Evolutionary conservation across 2,797 vertebrate genomes (phyloP), one percentile per base, ranked within the genome.

Genomic region (Acanthurus leucopareius): DNA sequence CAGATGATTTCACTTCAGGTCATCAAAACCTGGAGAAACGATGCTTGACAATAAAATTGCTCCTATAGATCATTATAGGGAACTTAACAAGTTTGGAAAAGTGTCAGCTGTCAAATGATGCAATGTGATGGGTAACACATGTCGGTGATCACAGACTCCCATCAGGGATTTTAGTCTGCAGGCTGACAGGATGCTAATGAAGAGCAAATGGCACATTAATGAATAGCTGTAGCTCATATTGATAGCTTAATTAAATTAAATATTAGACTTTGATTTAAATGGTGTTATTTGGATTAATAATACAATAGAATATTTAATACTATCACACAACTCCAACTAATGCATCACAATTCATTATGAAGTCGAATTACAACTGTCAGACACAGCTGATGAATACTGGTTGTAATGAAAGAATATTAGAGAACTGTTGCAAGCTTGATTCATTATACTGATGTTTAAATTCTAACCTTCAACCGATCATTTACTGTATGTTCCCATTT

Each of bases 111-210:
- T 92, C 89, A 89, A 90, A 91, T 91, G 88, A 88, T 72, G 74
- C 73, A 87, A 79, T 73, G 65, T 92, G 94, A 95, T 94, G 89
- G 94, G 81, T 88, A 93, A 93, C 94, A 94, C 84, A 90, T 94
- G 94, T 88, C 73, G 22, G 68, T 60, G 66, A 87, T 90, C 70
- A 75, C 69, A 83, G 53, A 45, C 79, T 77, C 80, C 77, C 83
- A 86, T 58, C 59, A 71, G 72, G 44, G 75, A 83, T 73, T 83
- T 68, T 40, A 42, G 49, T 54, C 48, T 51, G 69, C 71, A 48
- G 62, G 47, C 60, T 58, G 45, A 59, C 59, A 83, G 67, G 56
- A 6, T 67, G 59, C 47, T 66, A 49, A 69, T 38, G 59, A 69
- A 79, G 59, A 75, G 80, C 78, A 75, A 77, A 72, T 52, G 51